Evolutionary conservation across 2,113 vertebrate genomes (phyloP).

Genomic region (Hippocampus guttulatus): DNA sequence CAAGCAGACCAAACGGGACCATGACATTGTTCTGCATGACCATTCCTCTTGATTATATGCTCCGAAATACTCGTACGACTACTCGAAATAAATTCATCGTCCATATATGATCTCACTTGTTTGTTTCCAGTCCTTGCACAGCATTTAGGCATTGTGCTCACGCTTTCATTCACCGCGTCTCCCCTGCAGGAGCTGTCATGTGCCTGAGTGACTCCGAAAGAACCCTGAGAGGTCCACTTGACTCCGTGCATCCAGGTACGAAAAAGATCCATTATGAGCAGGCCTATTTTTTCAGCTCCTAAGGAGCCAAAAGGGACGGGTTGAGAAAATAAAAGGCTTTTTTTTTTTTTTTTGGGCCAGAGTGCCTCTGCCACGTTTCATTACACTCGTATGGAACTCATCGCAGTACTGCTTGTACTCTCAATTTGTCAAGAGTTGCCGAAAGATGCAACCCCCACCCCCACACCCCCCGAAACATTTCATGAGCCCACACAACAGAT

Average conservation of each 20-base stretch:
- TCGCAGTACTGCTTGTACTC: background rate
- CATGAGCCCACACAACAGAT: background rate
- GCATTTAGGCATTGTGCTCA: background rate
- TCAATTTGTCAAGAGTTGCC: constrained; percentile 5
- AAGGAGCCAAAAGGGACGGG: constrained; percentile 36
- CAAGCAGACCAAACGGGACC: background rate
- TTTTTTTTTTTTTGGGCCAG: constrained; percentile 5
- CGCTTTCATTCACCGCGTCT: background rate
- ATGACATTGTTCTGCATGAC: background rate
- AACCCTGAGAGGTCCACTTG: constrained; percentile 22
- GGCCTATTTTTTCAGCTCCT: constrained; percentile 15
- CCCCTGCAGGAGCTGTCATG: constrained; percentile 11
- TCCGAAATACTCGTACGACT: too few relatives aligned
- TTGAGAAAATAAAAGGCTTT: constrained; percentile 1
- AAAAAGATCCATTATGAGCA: constrained; percentile 22
- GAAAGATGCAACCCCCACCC: background rate
- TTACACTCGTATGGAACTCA: constrained; percentile 23
- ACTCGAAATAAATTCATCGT: too few relatives aligned
- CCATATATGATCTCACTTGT: too few relatives aligned
- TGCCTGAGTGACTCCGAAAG: constrained; percentile 22
- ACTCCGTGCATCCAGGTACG: constrained; percentile 10
- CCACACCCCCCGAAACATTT: background rate
- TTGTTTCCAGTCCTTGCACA: background rate
- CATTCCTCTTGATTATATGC: background rate
- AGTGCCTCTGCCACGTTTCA: constrained; percentile 31